Conservation (phyloP, 2,113 vertebrate genomes). For the Ailurus styani region DNA sequence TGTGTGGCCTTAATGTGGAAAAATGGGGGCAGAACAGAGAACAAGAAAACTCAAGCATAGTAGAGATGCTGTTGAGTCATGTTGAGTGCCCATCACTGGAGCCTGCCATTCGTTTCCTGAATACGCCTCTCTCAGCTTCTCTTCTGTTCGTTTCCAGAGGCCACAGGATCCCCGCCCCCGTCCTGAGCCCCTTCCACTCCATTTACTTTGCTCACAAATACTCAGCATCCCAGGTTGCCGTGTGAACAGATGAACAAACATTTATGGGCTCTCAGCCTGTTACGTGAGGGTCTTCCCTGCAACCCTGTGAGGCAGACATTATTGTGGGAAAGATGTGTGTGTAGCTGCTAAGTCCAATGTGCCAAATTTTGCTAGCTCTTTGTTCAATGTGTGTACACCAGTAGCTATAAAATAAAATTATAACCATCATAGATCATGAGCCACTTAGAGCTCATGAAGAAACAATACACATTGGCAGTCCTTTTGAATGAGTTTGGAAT, state of each 20-base stretch:
- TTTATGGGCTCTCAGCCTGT: not conserved
- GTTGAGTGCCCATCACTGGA: not conserved
- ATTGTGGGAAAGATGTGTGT: not conserved
- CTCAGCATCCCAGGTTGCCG: not conserved
- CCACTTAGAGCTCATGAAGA: not conserved
- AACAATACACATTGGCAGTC: not conserved
- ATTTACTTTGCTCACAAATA: not conserved
- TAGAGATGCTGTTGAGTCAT: not conserved
- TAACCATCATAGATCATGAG: not conserved
- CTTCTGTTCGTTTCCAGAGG: not conserved
- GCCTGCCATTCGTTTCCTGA: not conserved
- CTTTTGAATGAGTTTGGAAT: constrained; percentile 39
- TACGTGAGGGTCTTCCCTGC: not conserved
- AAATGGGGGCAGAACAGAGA: not conserved
- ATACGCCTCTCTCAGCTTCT: not conserved
- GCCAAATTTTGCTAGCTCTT: not conserved
- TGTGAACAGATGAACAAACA: not conserved
- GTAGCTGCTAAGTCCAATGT: not conserved
- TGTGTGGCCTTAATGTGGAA: not conserved
- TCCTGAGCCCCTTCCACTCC: not conserved
- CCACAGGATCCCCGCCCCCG: not conserved
- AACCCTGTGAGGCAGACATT: not conserved
- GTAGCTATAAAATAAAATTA: not conserved
- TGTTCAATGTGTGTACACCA: not conserved
- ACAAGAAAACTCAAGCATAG: not conserved